Conservation (phyloP, 2,888 invertebrate species). For the Drosophila sordidapex region DNA sequence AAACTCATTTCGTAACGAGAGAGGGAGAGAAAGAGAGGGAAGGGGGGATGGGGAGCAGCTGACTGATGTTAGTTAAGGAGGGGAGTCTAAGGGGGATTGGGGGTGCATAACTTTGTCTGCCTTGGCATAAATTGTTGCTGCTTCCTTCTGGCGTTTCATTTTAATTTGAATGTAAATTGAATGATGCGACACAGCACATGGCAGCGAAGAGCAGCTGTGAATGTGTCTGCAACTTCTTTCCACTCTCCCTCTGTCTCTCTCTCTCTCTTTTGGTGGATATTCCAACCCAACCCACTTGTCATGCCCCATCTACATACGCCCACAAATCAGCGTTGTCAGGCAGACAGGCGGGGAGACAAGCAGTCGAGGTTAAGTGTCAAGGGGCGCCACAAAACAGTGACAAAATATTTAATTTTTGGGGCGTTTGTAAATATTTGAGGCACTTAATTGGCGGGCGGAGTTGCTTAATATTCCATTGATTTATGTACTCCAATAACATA, state of each 20-base stretch:
- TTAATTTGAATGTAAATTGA: conserved; percentile 82
- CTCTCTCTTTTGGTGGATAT: neutral
- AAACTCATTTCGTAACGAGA: conserved; percentile 37
- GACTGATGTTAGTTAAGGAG: neutral
- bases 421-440: conserved; percentile 78
- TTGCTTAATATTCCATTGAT: conserved; percentile 39
- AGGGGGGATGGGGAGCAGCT: neutral
- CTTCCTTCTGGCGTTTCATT: conserved; percentile 71
- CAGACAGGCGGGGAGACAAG: conserved; percentile 12
- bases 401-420: conserved; percentile 77
- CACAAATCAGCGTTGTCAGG: conserved; percentile 60
- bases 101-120: conserved; percentile 36
- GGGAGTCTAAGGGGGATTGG: neutral
- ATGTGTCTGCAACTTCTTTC: conserved; percentile 32
- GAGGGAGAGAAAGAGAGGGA: neutral
- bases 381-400: conserved; percentile 75
- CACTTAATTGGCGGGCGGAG: conserved; percentile 72
- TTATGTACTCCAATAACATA: conserved; percentile 32
- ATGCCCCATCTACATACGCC: conserved; percentile 28
- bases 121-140: conserved; percentile 70
- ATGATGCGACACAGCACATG: conserved; percentile 64
- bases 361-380: conserved; percentile 74
- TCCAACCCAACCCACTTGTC: neutral
- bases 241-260: no score
- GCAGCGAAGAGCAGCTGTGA: conserved; percentile 53